Conservation (phyloP, 2,888 invertebrate species). For the Invenusta paracnida region DNA sequence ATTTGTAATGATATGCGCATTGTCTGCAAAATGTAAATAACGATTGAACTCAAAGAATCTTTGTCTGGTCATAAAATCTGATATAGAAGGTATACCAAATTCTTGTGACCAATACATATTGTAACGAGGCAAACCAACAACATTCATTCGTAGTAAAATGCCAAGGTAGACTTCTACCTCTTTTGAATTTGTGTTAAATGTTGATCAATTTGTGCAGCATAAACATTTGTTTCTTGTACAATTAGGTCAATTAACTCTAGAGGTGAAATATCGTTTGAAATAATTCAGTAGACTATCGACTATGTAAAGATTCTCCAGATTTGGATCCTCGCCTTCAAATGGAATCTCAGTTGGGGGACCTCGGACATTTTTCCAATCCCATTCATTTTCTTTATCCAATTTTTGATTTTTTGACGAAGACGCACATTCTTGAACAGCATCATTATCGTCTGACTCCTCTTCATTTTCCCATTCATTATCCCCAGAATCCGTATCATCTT, state of each 20-base stretch:
- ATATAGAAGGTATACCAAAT: not conserved
- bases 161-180: not conserved
- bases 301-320: not conserved
- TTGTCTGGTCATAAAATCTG: not conserved
- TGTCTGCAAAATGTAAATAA: not conserved
- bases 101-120: not conserved
- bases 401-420: not conserved
- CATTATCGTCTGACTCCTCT: not conserved
- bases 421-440: not conserved
- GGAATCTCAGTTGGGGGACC: not conserved
- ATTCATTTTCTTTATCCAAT: not conserved
- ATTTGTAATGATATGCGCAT: not conserved
- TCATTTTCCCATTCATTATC: not conserved
- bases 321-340: not conserved
- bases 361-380: not conserved
- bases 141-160: not conserved
- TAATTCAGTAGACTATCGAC: not conserved
- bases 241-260: not conserved
- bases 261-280: not conserved
- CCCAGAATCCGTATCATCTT: not conserved
- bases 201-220: not conserved
- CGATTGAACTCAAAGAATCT: not conserved
- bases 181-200: not conserved
- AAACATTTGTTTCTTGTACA: not conserved
- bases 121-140: not conserved